Evolutionary conservation across 2,888 invertebrate species (phyloP), one percentile per base, ranked within the genome.

Genomic region (Seira sanloemensis): DNA sequence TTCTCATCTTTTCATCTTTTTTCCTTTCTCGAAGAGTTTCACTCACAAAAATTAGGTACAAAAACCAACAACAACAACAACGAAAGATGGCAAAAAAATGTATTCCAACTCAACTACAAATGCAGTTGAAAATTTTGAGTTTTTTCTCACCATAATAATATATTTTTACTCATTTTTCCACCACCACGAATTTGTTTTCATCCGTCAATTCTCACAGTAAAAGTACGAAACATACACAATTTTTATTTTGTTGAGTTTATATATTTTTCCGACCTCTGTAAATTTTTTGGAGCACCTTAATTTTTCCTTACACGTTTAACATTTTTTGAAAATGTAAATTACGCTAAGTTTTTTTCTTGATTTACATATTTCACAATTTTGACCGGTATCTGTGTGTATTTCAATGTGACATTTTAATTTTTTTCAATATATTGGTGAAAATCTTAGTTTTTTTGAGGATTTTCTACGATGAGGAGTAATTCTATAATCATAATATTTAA

Each of bases 201-300:
- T n/a, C n/a, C n/a, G n/a, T n/a, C n/a, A n/a, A n/a, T n/a, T n/a
- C n/a, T n/a, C n/a, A n/a, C n/a, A n/a, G n/a, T n/a, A n/a, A n/a
- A n/a, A n/a, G n/a, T n/a, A n/a, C n/a, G n/a, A n/a, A n/a, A n/a
- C n/a, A n/a, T n/a, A n/a, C n/a, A n/a, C n/a, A n/a, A n/a, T n/a
- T n/a, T n/a, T n/a, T n/a, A n/a, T n/a, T n/a, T n/a, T n/a, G n/a
- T n/a, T n/a, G n/a, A n/a, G n/a, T n/a, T n/a, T n/a, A n/a, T n/a
- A n/a, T n/a, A n/a, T n/a, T n/a, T n/a, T 50, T 7, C 12, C 2
- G n/a, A 50, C n/a, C n/a, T n/a, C 50, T 2, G 2, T 50, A 62
- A 21, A 62, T 62, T 21, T 62, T 62, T 62, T 62, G 62, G 62
- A 62, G 62, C 62, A 62, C 62, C 62, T 62, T 62, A n/a, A n/a